Evolutionary conservation across 37 sponge, comb jelly and placozoan genomes (phyloP).

Genomic region (Eunapius fragilis): DNA sequence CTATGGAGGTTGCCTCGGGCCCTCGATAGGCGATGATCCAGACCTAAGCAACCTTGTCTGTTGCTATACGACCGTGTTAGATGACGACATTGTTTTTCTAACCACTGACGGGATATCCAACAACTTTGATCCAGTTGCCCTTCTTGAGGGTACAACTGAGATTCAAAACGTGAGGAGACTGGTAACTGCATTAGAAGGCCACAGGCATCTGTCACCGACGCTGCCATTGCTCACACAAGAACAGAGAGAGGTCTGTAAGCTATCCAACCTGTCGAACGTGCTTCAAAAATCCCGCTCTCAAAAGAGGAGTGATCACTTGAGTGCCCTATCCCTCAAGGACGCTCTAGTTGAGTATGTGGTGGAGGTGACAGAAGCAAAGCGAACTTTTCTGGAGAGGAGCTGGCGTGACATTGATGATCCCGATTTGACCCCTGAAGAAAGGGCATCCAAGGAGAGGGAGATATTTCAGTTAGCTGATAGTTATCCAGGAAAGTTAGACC

Average conservation of each 20-base stretch:
- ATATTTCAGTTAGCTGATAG: constrained; percentile 21
- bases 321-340: constrained; percentile 35
- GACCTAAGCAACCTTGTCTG: constrained; percentile 79
- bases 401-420: neutral
- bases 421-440: constrained; percentile 39
- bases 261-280: no score
- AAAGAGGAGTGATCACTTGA: neutral
- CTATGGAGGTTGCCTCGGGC: constrained; percentile 79
- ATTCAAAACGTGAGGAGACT: neutral
- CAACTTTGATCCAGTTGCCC: constrained; percentile 81
- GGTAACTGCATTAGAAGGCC: neutral
- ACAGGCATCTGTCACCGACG: neutral
- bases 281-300: no score
- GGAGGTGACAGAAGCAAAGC: constrained; percentile 55
- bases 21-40: constrained; percentile 67
- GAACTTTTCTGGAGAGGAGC: constrained; percentile 58
- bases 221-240: constrained; percentile 14
- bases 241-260: no score
- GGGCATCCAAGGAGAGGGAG: constrained; percentile 33
- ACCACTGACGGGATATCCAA: constrained; percentile 75
- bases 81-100: constrained; percentile 69
- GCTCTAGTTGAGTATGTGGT: constrained; percentile 38
- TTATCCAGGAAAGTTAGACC: constrained; percentile 84
- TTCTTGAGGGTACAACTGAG: neutral
- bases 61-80: constrained; percentile 52